Evolutionary conservation across 2,888 invertebrate genomes (phyloP).

Genomic region (Drosophila setosimentum): DNA sequence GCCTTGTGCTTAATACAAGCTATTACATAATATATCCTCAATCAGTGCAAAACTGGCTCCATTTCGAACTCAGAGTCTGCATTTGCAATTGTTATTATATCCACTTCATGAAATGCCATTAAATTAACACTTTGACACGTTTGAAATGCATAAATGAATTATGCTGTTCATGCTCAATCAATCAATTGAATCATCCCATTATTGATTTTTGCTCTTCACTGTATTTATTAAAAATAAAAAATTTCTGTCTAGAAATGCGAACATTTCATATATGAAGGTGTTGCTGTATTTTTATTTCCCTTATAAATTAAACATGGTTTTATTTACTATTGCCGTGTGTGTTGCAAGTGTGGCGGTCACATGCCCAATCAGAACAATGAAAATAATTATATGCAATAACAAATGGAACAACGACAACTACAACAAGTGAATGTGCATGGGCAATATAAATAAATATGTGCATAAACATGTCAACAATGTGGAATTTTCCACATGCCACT

Average conservation of each 20-base stretch:
- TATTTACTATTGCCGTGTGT: conserved; percentile 61
- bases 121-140: conserved; percentile 34
- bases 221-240: conserved; percentile 38
- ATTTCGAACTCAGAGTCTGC: background rate
- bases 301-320: conserved; percentile 58
- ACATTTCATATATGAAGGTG: conserved; percentile 3
- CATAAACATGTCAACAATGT: conserved; percentile 67
- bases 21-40: background rate
- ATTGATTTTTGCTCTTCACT: conserved; percentile 36
- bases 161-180: conserved; percentile 34
- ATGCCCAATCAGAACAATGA: conserved; percentile 13
- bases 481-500: conserved; percentile 54
- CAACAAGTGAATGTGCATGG: conserved; percentile 44
- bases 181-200: conserved; percentile 56
- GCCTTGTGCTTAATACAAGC: background rate
- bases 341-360: conserved; percentile 37
- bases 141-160: conserved; percentile 6
- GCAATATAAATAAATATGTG: conserved; percentile 57
- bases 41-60: background rate
- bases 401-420: background rate
- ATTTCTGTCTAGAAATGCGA: conserved; percentile 6
- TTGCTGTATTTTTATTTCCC: conserved; percentile 40
- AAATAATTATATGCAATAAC: conserved; percentile 12
- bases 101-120: conserved; percentile 2
- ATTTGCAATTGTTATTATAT: background rate